Evolutionary conservation across 2,888 invertebrate species (phyloP), one percentile per base, ranked within the genome.

Genomic region (Luffia ferchaultella): DNA sequence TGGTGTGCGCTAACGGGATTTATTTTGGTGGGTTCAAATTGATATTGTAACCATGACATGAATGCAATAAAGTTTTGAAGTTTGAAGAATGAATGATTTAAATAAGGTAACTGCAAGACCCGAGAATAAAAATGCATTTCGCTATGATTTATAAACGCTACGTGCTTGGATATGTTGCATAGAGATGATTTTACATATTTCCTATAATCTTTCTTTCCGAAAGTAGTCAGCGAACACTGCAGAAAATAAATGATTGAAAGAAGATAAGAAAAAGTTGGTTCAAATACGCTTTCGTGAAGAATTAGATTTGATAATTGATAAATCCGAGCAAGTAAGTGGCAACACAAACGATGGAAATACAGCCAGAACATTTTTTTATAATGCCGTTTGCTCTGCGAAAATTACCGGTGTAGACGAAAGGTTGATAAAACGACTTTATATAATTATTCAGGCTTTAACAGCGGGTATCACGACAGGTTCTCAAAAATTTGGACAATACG

Each of bases 141-240:
- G 55, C 48, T 57, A 54, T 41, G 51, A 55, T 44, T 44, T 55
- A 2, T 55, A 58, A 51, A 58, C 55, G 50, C 57, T 57, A 58
- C 60, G 58, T 51, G 42, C 18, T 16, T 52, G 49, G 49, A 51
- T 52, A n/a, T n/a, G 47, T 2, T 52, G 20, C 42, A 53, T 52
- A 48, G 52, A 53, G 19, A 17, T 46, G 18, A n/a, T n/a, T n/a
- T n/a, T n/a, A n/a, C n/a, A n/a, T n/a, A n/a, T n/a, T n/a, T n/a
- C n/a, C n/a, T n/a, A 46, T 20, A 52, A 51, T 45, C 20, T 52
- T 2, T 45, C 42, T 12, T 50, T 48, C 5, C 30, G 43, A 44
- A 50, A 17, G 18, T 52, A 47, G 46, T 46, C 46, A 18, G 50
- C 50, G n/a, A 52, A 45, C 42, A 46, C 1, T 15, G 17, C 1